phyloP scores from a whole-genome alignment of 2,797 vertebrate species.

The Pantherophis alleghaniensis region DNA sequence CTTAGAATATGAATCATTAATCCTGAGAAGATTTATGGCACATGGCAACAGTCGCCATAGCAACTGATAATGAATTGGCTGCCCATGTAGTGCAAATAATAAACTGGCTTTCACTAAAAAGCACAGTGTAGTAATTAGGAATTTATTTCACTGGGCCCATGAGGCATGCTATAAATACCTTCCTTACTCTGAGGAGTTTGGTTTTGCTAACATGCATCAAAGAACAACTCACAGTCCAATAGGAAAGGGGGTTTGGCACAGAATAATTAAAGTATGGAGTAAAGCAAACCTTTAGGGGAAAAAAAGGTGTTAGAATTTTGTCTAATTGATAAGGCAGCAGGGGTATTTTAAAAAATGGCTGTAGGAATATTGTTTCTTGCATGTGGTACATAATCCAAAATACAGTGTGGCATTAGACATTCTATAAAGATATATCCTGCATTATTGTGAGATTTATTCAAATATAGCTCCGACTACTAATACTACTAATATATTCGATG shows the following conservation, averaged over 20 bases:
- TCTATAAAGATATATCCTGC: not conserved
- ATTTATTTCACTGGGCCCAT: not conserved
- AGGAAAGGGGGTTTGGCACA: not conserved
- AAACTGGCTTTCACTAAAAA: slow-evolving; percentile 1
- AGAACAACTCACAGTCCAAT: not conserved
- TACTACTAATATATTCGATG: too few species aligned
- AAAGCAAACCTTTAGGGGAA: not conserved
- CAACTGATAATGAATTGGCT: slow-evolving; percentile 18
- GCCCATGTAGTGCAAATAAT: slow-evolving; percentile 7
- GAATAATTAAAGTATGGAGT: not conserved
- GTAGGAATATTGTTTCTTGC: not conserved
- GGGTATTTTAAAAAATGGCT: not conserved
- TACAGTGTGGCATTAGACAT: not conserved
- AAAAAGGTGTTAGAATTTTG: not conserved
- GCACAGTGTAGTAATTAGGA: not conserved
- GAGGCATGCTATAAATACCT: not conserved
- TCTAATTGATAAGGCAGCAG: not conserved
- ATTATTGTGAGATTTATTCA: not conserved
- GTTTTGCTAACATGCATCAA: not conserved
- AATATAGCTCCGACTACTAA: not conserved
- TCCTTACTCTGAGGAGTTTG: not conserved
- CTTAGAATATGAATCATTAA: slow-evolving; percentile 4
- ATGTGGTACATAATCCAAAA: not conserved
- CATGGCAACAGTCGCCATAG: slow-evolving; percentile 5
- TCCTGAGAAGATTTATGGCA: not conserved